Conservation (phyloP, 2,797 vertebrate species). For the Neoniphon sammara region DNA sequence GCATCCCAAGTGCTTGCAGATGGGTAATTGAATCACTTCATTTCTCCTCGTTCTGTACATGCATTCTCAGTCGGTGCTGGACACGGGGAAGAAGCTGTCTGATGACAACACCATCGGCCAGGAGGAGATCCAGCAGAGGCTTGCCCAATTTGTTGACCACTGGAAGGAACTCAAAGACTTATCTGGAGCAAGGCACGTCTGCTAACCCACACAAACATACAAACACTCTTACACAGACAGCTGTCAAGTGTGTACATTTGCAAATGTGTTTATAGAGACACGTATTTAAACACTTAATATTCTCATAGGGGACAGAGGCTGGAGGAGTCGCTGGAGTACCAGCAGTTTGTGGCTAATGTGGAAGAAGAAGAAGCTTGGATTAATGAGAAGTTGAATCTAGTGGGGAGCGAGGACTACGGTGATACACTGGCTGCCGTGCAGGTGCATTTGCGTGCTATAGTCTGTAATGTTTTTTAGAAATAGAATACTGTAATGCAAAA, state of each 20-base stretch:
- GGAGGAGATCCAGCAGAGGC: conserved; percentile 97
- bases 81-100: conserved; percentile 95
- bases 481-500: not conserved
- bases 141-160: conserved; percentile 96
- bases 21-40: not conserved
- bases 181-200: conserved; percentile 89
- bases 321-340: conserved; percentile 98
- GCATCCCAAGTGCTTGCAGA: not conserved
- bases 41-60: conserved; percentile 3
- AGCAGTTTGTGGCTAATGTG: conserved; percentile 98
- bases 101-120: conserved; percentile 99
- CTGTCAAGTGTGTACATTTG: conserved; percentile 5
- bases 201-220: too few relatives aligned
- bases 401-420: conserved; percentile 97
- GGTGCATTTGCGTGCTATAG: conserved; percentile 74
- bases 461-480: not conserved
- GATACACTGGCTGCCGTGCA: conserved; percentile 98
- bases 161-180: conserved; percentile 97
- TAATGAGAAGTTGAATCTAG: conserved; percentile 97
- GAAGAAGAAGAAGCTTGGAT: conserved; percentile 99
- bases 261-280: not conserved
- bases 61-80: conserved; percentile 89
- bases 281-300: conserved; percentile 3
- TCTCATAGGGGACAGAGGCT: conserved; percentile 92
- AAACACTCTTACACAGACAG: not conserved